phyloP scores from a whole-genome alignment of 2,888 invertebrate genomes.

The Synanthedon myopaeformis region DNA sequence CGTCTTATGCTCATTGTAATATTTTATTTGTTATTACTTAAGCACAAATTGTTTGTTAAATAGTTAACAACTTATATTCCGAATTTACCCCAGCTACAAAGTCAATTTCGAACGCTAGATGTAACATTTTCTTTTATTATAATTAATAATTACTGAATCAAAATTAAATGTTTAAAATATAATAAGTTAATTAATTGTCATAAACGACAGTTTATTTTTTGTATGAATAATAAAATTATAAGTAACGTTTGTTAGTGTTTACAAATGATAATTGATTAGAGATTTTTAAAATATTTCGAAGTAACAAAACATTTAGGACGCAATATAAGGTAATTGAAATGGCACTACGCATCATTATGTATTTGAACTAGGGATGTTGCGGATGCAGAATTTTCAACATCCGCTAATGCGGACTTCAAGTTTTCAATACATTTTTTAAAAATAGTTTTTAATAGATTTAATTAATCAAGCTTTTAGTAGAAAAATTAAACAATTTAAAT shows the following conservation, averaged over 20 bases:
- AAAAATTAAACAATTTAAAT: too few species aligned
- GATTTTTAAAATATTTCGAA: too few species aligned
- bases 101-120: slow-evolving; percentile 17
- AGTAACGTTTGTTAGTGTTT: background rate
- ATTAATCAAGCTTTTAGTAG: too few species aligned
- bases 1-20: background rate
- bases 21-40: background rate
- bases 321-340: too few species aligned
- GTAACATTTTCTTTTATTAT: background rate
- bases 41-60: background rate
- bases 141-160: background rate
- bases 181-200: slow-evolving; percentile 8
- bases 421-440: too few species aligned
- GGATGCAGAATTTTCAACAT: too few species aligned
- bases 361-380: too few species aligned
- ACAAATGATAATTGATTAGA: background rate
- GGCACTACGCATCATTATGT: too few species aligned
- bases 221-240: background rate
- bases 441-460: too few species aligned
- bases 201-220: slow-evolving; percentile 16
- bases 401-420: too few species aligned
- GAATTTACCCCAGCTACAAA: slow-evolving; percentile 15
- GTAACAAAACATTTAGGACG: too few species aligned
- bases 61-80: slow-evolving; percentile 4
- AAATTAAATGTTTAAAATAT: background rate